A percentile compares a stretch with the other conserved stretches of the same genome.
Conservation (phyloP, 1,140 invertebrate species). For the Pogonomyrmex barbatus region DNA sequence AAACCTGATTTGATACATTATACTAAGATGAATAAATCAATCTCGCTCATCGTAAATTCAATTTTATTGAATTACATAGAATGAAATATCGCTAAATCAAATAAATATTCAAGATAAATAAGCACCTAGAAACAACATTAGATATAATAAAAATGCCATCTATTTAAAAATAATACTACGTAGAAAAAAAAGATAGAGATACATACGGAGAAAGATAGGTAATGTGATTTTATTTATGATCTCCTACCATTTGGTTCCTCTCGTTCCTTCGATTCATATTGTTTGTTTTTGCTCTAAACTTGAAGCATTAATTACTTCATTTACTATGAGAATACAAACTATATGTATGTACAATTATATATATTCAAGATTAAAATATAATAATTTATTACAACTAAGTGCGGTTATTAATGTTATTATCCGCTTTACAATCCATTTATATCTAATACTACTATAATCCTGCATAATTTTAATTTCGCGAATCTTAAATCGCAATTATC, state of each 20-base stretch:
- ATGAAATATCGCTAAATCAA: not conserved
- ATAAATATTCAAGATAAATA: not conserved
- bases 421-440: not conserved
- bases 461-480: not conserved
- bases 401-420: conserved; percentile 12
- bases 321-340: conserved; percentile 64
- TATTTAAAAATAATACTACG: conserved; percentile 12
- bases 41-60: not conserved
- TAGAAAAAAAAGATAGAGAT: conserved; percentile 17
- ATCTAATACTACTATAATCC: not conserved
- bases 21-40: conserved; percentile 36
- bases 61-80: not conserved
- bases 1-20: conserved; percentile 68
- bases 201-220: conserved; percentile 44
- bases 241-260: conserved; percentile 66
- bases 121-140: conserved; percentile 23
- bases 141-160: conserved; percentile 12
- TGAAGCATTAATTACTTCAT: conserved; percentile 72
- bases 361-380: conserved; percentile 75
- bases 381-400: conserved; percentile 78
- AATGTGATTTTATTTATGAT: conserved; percentile 74
- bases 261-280: conserved; percentile 69
- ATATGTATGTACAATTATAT: conserved; percentile 73
- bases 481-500: conserved; percentile 6
- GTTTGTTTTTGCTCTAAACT: conserved; percentile 75